Evolutionary conservation across 1,140 invertebrate species (phyloP), one percentile per base, ranked within the genome.

Genomic region (Ceratosolen fusciceps): DNA sequence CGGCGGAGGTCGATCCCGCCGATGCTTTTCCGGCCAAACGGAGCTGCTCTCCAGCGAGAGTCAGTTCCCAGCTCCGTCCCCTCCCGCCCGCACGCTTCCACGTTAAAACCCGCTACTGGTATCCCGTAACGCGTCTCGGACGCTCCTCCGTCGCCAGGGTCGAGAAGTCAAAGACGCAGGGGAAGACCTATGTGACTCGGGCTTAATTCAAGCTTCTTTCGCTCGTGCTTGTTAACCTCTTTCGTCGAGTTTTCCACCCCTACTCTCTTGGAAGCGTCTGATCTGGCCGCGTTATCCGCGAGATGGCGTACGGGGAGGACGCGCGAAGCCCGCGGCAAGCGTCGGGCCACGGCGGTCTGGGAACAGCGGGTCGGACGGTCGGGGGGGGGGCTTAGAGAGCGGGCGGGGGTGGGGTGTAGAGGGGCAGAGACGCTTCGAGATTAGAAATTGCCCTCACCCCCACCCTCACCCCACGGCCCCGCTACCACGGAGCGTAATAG

Each of bases 161-260:
- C 58, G n/a, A 60, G 26, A 60, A 60, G 31, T 60, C 10, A 29
- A 2, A 31, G 1, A 16, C 62, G 21, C 8, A n/a, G 19, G 4
- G 26, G 62, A 67, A n/a, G 34, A 12, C 39, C 39, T 5, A 67
- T 34, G 39, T 39, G 62, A 67, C 34, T 39, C 37, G 37, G 39
- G 62, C 62, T 67, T 67, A 39, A 67, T 52, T 47, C 43, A 24
- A 71, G 68, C n/a, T 71, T 29, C 26, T 52, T 47, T n/a, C n/a
- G 43, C 67, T 29, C 47, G 10, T 43, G 60, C 65, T 77, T 49
- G 75, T 77, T 77, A 68, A 77, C 62, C 49, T 34, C 75, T 34
- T 56, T 77, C 56, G 26, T 34, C n/a, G 74, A 76, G 16, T 68
- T 29, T 31, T 12, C 21, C 24, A 9, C 34, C 58, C 71, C 21